These are phyloP conservation scores for Phylloscopus collybita DNA, from an alignment of 2,797 vertebrate species.

Conservation along the genomic window DNA sequence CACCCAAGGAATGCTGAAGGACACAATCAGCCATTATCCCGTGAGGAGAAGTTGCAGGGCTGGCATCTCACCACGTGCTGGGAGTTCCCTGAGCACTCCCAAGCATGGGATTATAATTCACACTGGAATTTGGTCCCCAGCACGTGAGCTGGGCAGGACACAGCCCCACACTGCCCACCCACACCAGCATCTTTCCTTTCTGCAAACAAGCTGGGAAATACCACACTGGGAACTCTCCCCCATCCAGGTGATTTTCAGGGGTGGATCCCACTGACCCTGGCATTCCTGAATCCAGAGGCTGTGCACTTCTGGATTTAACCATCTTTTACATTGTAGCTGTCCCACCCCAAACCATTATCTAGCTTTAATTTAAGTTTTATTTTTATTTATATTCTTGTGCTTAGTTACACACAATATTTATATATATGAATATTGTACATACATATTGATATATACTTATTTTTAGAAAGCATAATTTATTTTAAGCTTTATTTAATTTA, in stretches of 20 bases:
- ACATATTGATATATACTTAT: neutral
- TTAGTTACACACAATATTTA: neutral
- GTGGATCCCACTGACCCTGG: neutral
- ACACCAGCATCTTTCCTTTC: neutral
- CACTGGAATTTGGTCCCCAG: neutral
- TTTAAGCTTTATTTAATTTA: neutral
- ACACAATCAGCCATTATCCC: neutral
- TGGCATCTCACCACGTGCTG: neutral
- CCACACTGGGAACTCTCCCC: neutral
- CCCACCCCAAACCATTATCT: neutral
- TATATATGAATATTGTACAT: fast-evolving
- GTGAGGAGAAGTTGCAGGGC: neutral
- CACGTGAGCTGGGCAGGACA: neutral
- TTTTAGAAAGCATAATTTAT: neutral
- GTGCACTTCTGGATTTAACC: neutral
- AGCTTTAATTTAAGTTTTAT: neutral
- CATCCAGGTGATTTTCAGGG: neutral
- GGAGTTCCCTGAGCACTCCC: neutral
- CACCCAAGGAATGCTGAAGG: neutral
- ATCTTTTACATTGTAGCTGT: fast-evolving
- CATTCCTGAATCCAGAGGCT: neutral
- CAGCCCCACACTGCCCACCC: neutral
- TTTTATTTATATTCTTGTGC: neutral
- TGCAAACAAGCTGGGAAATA: fast-evolving
- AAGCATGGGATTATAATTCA: fast-evolving